Evolutionary conservation across 2,888 invertebrate genomes (phyloP), one percentile per base, ranked within the genome.

Genomic region (Drosophila maculinotata): DNA sequence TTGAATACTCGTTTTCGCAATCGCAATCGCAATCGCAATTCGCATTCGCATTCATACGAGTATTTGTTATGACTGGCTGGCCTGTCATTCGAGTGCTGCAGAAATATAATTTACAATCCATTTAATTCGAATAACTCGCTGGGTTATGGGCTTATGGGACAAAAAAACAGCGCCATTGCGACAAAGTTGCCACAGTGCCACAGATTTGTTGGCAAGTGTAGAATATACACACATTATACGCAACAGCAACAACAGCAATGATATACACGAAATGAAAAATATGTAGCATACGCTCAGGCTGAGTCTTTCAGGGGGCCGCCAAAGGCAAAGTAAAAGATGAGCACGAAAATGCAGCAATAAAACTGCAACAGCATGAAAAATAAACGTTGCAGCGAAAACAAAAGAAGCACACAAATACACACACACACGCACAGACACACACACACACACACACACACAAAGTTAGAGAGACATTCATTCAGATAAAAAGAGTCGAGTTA

Each of bases 211-310:
- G 59, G 58, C 64, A 53, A 70, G 75, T 70, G 70, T 58, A 42
- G 35, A 8, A 33, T 39, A 23, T 28, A 54, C 23, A 39, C 5
- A 17, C 10, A 17, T 12, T 5, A n/a, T 3, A 25, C 14, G 14
- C n/a, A 36, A 28, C 30, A 35, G 33, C 30, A 53, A 48, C 31
- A 31, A 4, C 17, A 47, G 38, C n/a, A 48, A 38, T n/a, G 36
- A 51, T 23, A 35, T 57, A 30, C 35, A 28, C 4, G 30, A 33
- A 15, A 26, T n/a, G 44, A 58, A 57, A 68, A 74, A 84, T 52
- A n/a, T 69, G 63, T 82, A 59, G 83, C 86, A 79, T 79, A 79
- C 79, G 49, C 47, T 57, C 72, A 63, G 83, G 83, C 79, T 62
- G 65, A 9, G 48, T 36, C 36, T 44, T 62, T 58, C 59, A 52